Evolutionary conservation across 1,140 invertebrate species (phyloP).

Genomic region (Drosophila lacteicornis): DNA sequence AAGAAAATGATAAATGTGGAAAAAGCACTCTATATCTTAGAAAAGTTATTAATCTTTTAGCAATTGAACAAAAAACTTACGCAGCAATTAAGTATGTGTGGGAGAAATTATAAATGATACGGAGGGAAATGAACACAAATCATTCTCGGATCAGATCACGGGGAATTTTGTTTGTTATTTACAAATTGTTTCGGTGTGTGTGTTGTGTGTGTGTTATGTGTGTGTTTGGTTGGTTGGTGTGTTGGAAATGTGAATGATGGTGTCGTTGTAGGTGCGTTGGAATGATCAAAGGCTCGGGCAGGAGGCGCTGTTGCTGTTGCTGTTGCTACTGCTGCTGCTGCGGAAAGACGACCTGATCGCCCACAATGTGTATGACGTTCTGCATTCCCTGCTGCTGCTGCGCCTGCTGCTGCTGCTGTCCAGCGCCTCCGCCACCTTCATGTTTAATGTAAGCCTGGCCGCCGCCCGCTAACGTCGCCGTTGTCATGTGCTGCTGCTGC

Average conservation of each 20-base stretch:
- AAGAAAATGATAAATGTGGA: slow-evolving; percentile 22
- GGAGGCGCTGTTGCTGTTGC: slow-evolving; percentile 24
- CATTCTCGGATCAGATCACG: slow-evolving; percentile 70
- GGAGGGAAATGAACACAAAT: slow-evolving; percentile 59
- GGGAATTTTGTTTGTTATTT: slow-evolving; percentile 69
- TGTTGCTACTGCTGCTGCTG: slow-evolving; percentile 60
- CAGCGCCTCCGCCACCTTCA: slow-evolving; percentile 51
- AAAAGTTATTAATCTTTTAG: slow-evolving; percentile 7
- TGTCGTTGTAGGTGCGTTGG: slow-evolving; percentile 49
- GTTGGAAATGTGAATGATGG: slow-evolving; percentile 42
- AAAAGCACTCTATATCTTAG: slow-evolving; percentile 32
- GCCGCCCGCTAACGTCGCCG: slow-evolving; percentile 66
- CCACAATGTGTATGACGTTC: slow-evolving; percentile 83
- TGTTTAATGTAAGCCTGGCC: slow-evolving; percentile 70
- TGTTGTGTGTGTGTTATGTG: slow-evolving; percentile 20
- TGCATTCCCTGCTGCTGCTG: slow-evolving; percentile 73
- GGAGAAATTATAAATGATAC: slow-evolving; percentile 68
- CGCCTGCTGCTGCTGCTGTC: slow-evolving; percentile 31
- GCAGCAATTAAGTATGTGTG: slow-evolving; percentile 40
- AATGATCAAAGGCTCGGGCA: slow-evolving; percentile 65
- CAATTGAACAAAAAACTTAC: slow-evolving; percentile 51
- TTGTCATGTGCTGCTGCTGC: slow-evolving; percentile 55
- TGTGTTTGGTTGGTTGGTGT: slow-evolving; percentile 8
- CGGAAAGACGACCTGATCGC: slow-evolving; percentile 75
- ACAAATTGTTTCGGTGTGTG: slow-evolving; percentile 59